Percentiles rank a stretch among this genome's conserved stretches.
Evolutionary conservation across 2,888 invertebrate genomes (phyloP).

Genomic region (Gandaritis pyraliata): DNA sequence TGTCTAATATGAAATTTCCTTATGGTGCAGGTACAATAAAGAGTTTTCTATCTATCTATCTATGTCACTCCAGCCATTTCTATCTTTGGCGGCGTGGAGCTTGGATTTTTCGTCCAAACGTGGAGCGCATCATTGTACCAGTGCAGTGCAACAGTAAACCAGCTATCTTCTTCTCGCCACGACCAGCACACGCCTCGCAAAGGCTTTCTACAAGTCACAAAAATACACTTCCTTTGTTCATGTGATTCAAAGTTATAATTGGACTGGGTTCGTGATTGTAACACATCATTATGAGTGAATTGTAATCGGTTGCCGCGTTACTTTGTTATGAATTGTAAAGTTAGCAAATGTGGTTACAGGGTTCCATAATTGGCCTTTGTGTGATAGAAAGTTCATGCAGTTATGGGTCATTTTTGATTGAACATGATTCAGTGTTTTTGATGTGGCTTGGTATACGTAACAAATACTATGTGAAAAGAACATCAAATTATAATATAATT

Average conservation of each 20-base stretch:
- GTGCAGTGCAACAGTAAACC: too few species aligned
- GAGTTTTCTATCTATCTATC: too few species aligned
- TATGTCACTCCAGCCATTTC: too few species aligned
- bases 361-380: conserved; percentile 6
- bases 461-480: too few species aligned
- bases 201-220: conserved; percentile 37
- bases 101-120: too few species aligned
- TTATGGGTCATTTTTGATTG: not conserved
- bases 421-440: not conserved
- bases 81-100: too few species aligned
- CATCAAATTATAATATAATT: too few species aligned
- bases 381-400: not conserved
- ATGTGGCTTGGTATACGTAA: not conserved
- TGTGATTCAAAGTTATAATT: conserved; percentile 68
- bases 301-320: conserved; percentile 29
- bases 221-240: conserved; percentile 60
- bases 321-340: conserved; percentile 24
- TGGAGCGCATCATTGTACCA: too few species aligned
- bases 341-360: conserved; percentile 9
- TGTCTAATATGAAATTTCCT: too few species aligned
- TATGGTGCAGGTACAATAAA: too few species aligned
- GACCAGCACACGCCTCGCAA: conserved; percentile 33
- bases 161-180: conserved; percentile 15
- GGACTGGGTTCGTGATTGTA: conserved; percentile 44
- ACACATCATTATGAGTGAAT: conserved; percentile 39